Evolutionary conservation across 1,140 invertebrate genomes (phyloP), one percentile per base, ranked within the genome.

Genomic region (Dendrolimus kikuchii): DNA sequence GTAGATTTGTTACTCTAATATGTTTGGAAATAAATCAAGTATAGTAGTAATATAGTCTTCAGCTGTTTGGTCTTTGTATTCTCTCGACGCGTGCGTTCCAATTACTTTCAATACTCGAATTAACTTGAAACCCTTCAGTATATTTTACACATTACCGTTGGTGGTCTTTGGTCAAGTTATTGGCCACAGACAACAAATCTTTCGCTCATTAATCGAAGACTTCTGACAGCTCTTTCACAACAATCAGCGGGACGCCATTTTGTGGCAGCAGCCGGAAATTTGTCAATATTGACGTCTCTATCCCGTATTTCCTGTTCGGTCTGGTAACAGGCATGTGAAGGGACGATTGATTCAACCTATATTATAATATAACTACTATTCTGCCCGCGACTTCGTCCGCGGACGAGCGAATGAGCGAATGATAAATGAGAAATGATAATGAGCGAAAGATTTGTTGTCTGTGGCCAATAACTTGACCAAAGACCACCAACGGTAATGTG

Each of bases 201-300:
- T 63, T 68, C 51, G 52, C 65, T 77, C 76, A 75, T 82, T 82
- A 86, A 81, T 82, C 63, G 59, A 57, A 49, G 57, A 59, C 40
- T 52, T 68, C 64, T 81, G 80, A 82, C 76, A 75, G 67, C 61
- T 77, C 73, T 72, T 80, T 81, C 79, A 82, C 77, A 84, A 84
- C 76, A 82, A 81, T 54, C 82, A 77, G 79, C 78, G 69, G 82
- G 80, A 62, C 59, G 72, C 71, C 60, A 71, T 72, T 63, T 71
- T 66, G 60, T 57, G 51, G 52, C 45, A 45, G 55, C 49, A 41
- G 38, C 66, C 72, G 82, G 77, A 83, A 71, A 52, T 66, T 49
- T 52, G 64, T 68, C 67, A 57, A 76, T 69, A 76, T 72, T 73
- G 76, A 81, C 77, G 63, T 66, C 76, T 82, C 74, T 64, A 85